Evolutionary conservation across 2,113 vertebrate genomes (phyloP), one percentile per base, ranked within the genome.

Genomic region (Cynoglossus semilaevis): DNA sequence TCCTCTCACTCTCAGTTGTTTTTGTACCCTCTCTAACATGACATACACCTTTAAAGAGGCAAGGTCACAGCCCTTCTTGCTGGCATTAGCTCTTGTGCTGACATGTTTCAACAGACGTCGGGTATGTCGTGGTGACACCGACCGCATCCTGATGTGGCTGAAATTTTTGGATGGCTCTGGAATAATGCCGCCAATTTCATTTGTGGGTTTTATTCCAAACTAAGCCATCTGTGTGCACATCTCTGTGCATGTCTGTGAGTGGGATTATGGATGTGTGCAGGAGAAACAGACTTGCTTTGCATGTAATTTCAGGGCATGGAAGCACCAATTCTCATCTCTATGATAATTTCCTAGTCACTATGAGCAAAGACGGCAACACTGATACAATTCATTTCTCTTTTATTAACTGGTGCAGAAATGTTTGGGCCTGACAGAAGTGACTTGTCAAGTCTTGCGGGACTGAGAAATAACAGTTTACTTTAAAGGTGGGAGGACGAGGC

Each of bases 301-400:
- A 45, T 82, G 71, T 80, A 80, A 82, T 72, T 29, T 82, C 82
- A 72, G 71, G 59, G 60, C 76, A 74, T 78, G 75, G 79, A 80
- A 72, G 47, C 72, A 66, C 74, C 80, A 65, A 75, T 76, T 74
- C 58, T 80, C 68, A 88, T 90, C 82, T 87, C 84, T 85, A 89
- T 89, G 82, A 91, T 90, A 90, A 90, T 88, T 75, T 82, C 70
- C 66, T 76, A 74, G 74, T 74, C 71, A 79, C 79, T 54, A 70
- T 63, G 74, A 66, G 73, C 58, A 80, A 80, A 83, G 79, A 85
- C 84, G 82, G 79, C 74, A 77, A 80, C 81, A 75, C 67, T 83
- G 78, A 87, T 85, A 76, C 84, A 87, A 87, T 85, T 82, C 73
- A 82, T 84, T 85, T 85, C 79, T 73, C 69, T 65, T 84, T 86